These are phyloP conservation scores for Aphaenogaster ashmeadi DNA, from an alignment of 1,140 invertebrate species.

Conservation along the genomic window DNA sequence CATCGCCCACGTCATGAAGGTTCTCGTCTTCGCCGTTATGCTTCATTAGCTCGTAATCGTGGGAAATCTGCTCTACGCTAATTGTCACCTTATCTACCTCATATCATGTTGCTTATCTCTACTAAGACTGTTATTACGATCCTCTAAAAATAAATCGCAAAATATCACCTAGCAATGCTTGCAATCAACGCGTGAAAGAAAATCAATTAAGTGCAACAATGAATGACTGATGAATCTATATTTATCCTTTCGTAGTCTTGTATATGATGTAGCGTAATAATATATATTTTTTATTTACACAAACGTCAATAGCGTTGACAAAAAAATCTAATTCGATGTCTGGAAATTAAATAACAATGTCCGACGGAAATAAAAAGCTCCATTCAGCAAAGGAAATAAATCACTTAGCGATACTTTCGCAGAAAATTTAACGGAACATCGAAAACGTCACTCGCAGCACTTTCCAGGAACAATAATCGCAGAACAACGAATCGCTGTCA, in stretches of 20 bases:
- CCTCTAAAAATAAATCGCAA: conserved; percentile 14
- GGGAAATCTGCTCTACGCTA: conserved; percentile 14
- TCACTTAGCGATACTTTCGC: not conserved
- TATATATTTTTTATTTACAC: conserved; percentile 7
- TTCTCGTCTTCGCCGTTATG: conserved; percentile 34
- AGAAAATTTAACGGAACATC: not conserved
- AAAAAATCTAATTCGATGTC: not conserved
- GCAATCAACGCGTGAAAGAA: not conserved
- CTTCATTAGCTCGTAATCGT: conserved; percentile 44
- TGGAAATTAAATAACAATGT: not conserved
- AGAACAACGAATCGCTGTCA: conserved; percentile 14
- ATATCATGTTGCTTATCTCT: conserved; percentile 28
- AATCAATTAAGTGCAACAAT: not conserved
- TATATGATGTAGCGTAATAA: not conserved
- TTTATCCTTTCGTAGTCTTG: not conserved
- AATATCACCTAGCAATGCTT: not conserved
- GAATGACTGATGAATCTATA: not conserved
- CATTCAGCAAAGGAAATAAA: not conserved
- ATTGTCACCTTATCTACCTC: conserved; percentile 14
- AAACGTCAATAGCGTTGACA: not conserved
- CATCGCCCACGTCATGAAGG: conserved; percentile 6
- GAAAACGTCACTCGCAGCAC: not conserved
- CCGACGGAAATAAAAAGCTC: not conserved
- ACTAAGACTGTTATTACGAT: not conserved
- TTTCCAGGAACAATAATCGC: conserved; percentile 20